Evolutionary conservation across 2,113 vertebrate genomes (phyloP).

Genomic region (Promerops cafer): DNA sequence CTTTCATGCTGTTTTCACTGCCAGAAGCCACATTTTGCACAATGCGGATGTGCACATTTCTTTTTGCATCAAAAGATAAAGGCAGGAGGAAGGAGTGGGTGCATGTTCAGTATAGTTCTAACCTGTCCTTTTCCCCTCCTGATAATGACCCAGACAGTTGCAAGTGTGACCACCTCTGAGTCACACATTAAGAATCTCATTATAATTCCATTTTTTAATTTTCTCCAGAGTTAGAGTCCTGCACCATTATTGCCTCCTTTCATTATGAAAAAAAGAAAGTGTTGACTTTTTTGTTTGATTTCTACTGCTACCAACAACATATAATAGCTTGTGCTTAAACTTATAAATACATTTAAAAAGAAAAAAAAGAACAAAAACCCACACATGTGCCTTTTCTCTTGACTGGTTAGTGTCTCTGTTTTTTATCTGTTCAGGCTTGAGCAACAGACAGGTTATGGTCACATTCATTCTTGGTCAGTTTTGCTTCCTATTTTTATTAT

Average conservation of each 20-base stretch:
- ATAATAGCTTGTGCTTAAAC: not conserved
- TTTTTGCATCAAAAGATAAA: not conserved
- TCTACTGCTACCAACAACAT: not conserved
- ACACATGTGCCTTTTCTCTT: not conserved
- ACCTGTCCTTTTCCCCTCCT: not conserved
- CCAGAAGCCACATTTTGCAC: not conserved
- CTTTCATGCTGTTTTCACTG: not conserved
- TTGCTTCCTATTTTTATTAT: not conserved
- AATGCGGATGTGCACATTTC: not conserved
- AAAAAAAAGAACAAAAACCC: not conserved
- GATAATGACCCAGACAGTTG: not conserved
- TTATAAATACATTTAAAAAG: not conserved
- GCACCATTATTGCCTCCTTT: not conserved
- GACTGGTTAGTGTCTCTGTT: not conserved
- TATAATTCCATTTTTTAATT: conserved; percentile 1
- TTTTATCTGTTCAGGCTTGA: not conserved
- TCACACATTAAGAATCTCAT: not conserved
- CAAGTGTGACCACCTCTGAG: not conserved
- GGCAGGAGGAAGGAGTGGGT: accelerated
- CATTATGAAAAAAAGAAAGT: not conserved
- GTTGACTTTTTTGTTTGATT: not conserved
- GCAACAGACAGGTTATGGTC: not conserved
- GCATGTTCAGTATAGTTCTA: not conserved
- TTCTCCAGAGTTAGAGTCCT: not conserved
- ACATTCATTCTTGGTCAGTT: not conserved